phyloP scores from a whole-genome alignment of 2,888 invertebrate species.

The Reticulitermes lucifugus region DNA sequence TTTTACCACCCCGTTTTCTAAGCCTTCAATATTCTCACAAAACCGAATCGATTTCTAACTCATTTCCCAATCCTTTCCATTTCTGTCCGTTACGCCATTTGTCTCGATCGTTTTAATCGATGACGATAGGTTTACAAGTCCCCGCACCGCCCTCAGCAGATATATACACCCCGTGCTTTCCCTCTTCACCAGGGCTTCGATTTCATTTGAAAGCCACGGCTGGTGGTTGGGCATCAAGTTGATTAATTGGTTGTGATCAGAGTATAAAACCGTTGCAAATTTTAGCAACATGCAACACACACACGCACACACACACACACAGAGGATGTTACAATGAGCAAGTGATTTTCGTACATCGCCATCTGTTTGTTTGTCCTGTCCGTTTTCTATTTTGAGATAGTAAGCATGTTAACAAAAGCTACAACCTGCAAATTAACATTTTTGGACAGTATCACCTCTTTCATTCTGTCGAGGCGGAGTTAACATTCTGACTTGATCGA shows the following conservation, averaged over 20 bases:
- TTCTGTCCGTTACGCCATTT: slow-evolving; percentile 20
- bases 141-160: not conserved
- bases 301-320: slow-evolving; percentile 1
- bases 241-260: slow-evolving; percentile 41
- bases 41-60: slow-evolving; percentile 17
- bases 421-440: slow-evolving; percentile 38
- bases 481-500: slow-evolving; percentile 1
- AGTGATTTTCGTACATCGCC: slow-evolving; percentile 26
- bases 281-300: slow-evolving; percentile 29
- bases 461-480: slow-evolving; percentile 7
- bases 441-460: slow-evolving; percentile 7
- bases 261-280: slow-evolving; percentile 41
- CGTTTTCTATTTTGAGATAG: slow-evolving; percentile 33
- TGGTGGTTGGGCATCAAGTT: slow-evolving; percentile 36
- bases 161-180: slow-evolving; percentile 7
- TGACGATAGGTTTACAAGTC: slow-evolving; percentile 29
- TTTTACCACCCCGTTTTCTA: not conserved
- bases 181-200: slow-evolving; percentile 33
- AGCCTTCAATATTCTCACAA: slow-evolving; percentile 9
- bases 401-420: slow-evolving; percentile 11
- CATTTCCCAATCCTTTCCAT: slow-evolving; percentile 8
- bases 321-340: slow-evolving; percentile 20
- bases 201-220: slow-evolving; percentile 40
- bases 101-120: slow-evolving; percentile 37
- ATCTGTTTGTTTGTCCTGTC: not conserved